phyloP scores from a whole-genome alignment of 2,113 vertebrate genomes.

The Pandion haliaetus region DNA sequence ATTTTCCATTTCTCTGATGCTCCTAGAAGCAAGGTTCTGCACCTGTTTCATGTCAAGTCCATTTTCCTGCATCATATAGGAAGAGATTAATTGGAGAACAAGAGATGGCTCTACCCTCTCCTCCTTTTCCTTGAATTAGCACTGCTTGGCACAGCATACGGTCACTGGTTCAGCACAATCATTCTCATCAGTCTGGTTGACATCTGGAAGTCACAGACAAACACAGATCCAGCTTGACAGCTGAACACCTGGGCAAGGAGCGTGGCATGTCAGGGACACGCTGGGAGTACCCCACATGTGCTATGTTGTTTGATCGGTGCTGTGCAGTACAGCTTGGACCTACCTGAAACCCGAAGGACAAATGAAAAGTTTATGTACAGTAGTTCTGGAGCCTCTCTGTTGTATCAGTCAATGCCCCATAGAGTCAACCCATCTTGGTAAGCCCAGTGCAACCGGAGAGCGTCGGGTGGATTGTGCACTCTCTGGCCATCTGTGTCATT shows the following conservation, averaged over 20 bases:
- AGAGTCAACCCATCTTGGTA: background rate
- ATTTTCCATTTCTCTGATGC: conserved; percentile 11
- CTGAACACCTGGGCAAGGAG: conserved; percentile 25
- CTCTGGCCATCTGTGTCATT: background rate
- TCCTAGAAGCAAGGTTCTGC: conserved; percentile 10
- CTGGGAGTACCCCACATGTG: background rate
- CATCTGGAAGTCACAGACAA: conserved; percentile 3
- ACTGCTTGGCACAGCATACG: background rate
- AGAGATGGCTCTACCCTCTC: background rate
- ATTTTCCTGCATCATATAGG: background rate
- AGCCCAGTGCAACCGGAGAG: background rate
- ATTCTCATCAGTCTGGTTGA: conserved; percentile 16
- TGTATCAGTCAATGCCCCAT: background rate
- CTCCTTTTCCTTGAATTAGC: background rate
- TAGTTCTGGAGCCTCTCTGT: background rate
- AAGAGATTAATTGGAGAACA: conserved; percentile 10
- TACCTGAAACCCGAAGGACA: background rate
- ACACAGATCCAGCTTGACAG: conserved; percentile 30
- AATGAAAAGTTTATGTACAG: background rate
- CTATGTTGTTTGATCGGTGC: background rate
- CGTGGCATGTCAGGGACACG: background rate
- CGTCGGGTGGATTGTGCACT: background rate
- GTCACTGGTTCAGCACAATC: conserved; percentile 19
- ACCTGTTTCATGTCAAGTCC: background rate
- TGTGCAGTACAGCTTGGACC: background rate